Evolutionary conservation across 1,140 invertebrate species (phyloP), one percentile per base, ranked within the genome.

Genomic region (Pseudomyrmex dendroicus): DNA sequence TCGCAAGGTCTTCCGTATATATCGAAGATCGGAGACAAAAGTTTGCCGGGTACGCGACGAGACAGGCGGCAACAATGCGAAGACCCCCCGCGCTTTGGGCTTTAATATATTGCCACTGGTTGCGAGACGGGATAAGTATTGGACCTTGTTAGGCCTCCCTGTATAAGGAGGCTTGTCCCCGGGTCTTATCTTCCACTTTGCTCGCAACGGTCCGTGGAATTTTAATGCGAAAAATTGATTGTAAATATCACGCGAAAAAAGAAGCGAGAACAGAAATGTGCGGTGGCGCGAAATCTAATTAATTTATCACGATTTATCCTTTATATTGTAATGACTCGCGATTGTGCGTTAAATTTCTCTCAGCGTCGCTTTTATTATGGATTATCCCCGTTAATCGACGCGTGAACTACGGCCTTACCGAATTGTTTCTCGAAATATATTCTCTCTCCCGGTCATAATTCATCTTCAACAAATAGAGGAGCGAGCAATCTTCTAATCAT

Each of bases 191-290:
- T 72, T 22, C 61, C 76, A 73, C 64, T 15, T 70, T 73, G 63
- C 77, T 84, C 66, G 82, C 84, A 52, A 73, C 72, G 48, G 12
- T 15, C 74, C 90, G 84, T 64, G 90, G 92, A 93, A 94, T 94
- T 93, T 94, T 94, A 93, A 94, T 93, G 92, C 91, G 92, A 94
- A 93, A 94, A 94, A 94, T 93, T 93, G 91, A 82, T 90, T 90
- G 86, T 84, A 44, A 78, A 50, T 56, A 68, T 25, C 20, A 22
- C 56, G 44, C 35, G 52, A 20, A 7, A 1, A 64, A 59, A 63
- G 9, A 44, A 59, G 0, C 25, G 0, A 57, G 13, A 56, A 17
- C 9, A 57, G 35, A 35, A 35, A 35, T 7, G 46, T 9, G 35
- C 56, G 4, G 5, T 46, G 54, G n/a, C 9, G 66, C 35, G 48